Evolutionary conservation across 23 tunicate species (phyloP), one percentile per base, ranked within the genome.

Genomic region (Aplidium turbinatum): DNA sequence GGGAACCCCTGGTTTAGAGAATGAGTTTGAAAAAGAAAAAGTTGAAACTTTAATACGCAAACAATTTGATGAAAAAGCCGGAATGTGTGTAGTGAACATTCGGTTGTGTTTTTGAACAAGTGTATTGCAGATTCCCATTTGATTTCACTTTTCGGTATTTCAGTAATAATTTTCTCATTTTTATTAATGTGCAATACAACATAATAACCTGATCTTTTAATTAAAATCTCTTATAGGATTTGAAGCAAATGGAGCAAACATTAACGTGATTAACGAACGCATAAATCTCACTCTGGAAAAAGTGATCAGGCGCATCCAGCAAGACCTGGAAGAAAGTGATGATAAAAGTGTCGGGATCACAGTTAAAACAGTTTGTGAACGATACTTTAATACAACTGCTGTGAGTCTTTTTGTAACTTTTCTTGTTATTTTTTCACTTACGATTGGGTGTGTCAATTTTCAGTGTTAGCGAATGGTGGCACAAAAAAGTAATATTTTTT

Each of bases 341-440:
- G n/a, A 31, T n/a, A 24, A 21, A 46, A 28, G 26, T 35, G 16
- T 81, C 0, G 47, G 78, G n/a, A 31, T 25, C 47, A 31, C 64
- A 23, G 60, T 81, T 36, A 70, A 57, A 9, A 81, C 86, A 3
- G 63, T 72, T 18, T 81, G 86, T 71, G 78, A 72, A 47, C 46
- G 86, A 70, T 81, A 81, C 31, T 26, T 71, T 4, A 28, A 81
- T 27, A 78, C 47, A 32, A 72, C 86, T 29, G 31, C 77, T 18
- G 86, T 81, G 31, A 71, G 86, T 68, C 1, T 53, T 16, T 42
- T 42, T 42, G 9, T 42, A 42, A 42, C 13, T 9, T 42, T 42
- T 9, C 48, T 42, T 42, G n/a, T n/a, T 42, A 9, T 42, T 42
- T 42, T 9, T 9, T 9, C 48, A 42, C 16, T 42, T 42, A 42